Evolutionary conservation across 2,888 invertebrate species (phyloP), one percentile per base, ranked within the genome.

Genomic region (Rhyacophila evoluta): DNA sequence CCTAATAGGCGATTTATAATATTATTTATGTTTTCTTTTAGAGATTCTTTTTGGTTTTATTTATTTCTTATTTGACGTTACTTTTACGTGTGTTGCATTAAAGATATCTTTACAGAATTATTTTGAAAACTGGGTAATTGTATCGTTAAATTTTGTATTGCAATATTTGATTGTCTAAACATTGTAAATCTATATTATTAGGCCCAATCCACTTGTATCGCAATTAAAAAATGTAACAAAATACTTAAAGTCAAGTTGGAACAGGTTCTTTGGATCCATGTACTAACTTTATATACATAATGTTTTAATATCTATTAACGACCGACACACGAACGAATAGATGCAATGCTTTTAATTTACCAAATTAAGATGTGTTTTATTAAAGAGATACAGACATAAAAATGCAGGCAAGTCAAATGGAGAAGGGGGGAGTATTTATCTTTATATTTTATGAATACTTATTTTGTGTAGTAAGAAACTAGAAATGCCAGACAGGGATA

Each of bases 361-460:
- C 29, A 33, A 69, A 29, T 33, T 69, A 33, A 33, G 33, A 69
- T 69, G 29, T 69, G 69, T 39, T 73, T 28, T 73, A 38, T 73
- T 72, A 36, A 37, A 39, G 73, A 27, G 27, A 69, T 69, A 69
- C 69, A 69, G 69, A 55, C 55, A 55, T 55, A 55, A 55, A 55
- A 55, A 55, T 55, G 55, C 55, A 28, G 28, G 69, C 69, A 33
- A 33, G 29, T 33, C 55, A 55, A 55, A 55, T 19, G 39, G 29
- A 33, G 55, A 33, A 74, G 15, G 75, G 25, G 37, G 11, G 28
- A 27, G 69, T 79, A 75, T 79, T 79, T 76, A 79, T 75, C 72
- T 79, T 72, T 75, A 79, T 79, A 79, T 79, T 79, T 79, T 79
- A 79, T 75, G 79, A 79, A 75, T 75, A 79, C 79, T 75, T 72